phyloP scores from a whole-genome alignment of 2,113 vertebrate genomes.

The Antennarius striatus region DNA sequence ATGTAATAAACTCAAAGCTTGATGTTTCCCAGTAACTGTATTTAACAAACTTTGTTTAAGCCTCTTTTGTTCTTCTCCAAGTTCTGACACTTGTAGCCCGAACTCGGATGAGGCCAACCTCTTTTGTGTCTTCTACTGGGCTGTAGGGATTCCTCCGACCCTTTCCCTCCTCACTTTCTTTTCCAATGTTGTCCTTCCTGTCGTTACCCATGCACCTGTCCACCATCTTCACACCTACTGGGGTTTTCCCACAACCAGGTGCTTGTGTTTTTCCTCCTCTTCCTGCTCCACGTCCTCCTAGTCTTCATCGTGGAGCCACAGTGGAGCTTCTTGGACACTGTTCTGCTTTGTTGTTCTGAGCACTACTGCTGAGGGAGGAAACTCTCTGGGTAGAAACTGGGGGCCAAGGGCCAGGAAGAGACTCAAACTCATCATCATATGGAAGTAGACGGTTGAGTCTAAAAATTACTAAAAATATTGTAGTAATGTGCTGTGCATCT shows the following conservation, averaged over 20 bases:
- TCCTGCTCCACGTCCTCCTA: slow-evolving; percentile 76
- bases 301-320: slow-evolving; percentile 66
- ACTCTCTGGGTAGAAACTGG: slow-evolving; percentile 53
- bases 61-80: slow-evolving; percentile 52
- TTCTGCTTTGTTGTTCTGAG: slow-evolving; percentile 84
- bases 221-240: slow-evolving; percentile 60
- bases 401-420: slow-evolving; percentile 50
- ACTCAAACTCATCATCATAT: slow-evolving; percentile 76
- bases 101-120: slow-evolving; percentile 75
- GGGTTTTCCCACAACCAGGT: slow-evolving; percentile 37
- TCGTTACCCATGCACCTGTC: slow-evolving; percentile 52
- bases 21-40: too few species aligned
- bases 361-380: slow-evolving; percentile 80
- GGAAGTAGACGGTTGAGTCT: slow-evolving; percentile 63
- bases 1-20: too few species aligned
- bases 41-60: too few species aligned
- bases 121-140: slow-evolving; percentile 79
- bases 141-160: slow-evolving; percentile 79
- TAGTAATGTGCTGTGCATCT: too few species aligned
- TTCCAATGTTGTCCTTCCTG: slow-evolving; percentile 69
- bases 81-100: slow-evolving; percentile 78
- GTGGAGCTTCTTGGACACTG: slow-evolving; percentile 79
- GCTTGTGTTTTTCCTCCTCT: slow-evolving; percentile 58
- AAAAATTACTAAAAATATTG: too few species aligned
- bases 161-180: slow-evolving; percentile 71